Conservation (phyloP, 2,888 invertebrate species). For the Biston betularia region DNA sequence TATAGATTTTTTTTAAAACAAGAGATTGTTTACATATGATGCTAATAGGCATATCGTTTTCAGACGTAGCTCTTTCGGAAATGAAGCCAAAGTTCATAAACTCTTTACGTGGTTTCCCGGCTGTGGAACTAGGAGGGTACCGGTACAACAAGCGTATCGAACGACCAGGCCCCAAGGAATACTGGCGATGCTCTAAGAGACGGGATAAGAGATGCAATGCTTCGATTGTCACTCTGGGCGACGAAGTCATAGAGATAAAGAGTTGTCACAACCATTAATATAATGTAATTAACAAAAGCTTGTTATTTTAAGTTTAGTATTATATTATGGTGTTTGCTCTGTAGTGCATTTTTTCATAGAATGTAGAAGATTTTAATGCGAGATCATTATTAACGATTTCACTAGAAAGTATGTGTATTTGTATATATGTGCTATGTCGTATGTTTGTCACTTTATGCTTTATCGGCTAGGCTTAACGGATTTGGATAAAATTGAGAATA, state of each 20-base stretch:
- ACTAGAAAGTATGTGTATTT: too few relatives aligned
- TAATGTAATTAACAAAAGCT: background rate
- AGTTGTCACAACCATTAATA: conserved; percentile 58
- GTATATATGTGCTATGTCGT: too few relatives aligned
- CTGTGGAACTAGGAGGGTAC: conserved; percentile 61
- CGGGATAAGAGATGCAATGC: conserved; percentile 60
- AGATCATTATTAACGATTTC: too few relatives aligned
- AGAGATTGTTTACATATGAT: conserved; percentile 29
- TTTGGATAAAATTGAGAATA: too few relatives aligned
- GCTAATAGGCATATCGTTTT: conserved; percentile 24
- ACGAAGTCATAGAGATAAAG: conserved; percentile 58
- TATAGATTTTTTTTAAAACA: background rate
- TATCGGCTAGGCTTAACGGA: too few relatives aligned
- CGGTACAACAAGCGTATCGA: conserved; percentile 64
- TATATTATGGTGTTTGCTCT: too few relatives aligned
- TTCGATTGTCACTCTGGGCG: conserved; percentile 57
- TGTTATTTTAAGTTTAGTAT: too few relatives aligned
- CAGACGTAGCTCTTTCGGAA: conserved; percentile 49
- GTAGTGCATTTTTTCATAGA: too few relatives aligned
- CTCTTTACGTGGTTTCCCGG: conserved; percentile 56
- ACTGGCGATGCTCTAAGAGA: conserved; percentile 66
- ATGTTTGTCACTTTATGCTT: too few relatives aligned
- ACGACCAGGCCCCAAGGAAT: conserved; percentile 53
- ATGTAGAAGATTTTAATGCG: too few relatives aligned
- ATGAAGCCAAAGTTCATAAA: conserved; percentile 52